Evolutionary conservation across 2,797 vertebrate genomes (phyloP).

Genomic region (Dromococcyx pavoninus): DNA sequence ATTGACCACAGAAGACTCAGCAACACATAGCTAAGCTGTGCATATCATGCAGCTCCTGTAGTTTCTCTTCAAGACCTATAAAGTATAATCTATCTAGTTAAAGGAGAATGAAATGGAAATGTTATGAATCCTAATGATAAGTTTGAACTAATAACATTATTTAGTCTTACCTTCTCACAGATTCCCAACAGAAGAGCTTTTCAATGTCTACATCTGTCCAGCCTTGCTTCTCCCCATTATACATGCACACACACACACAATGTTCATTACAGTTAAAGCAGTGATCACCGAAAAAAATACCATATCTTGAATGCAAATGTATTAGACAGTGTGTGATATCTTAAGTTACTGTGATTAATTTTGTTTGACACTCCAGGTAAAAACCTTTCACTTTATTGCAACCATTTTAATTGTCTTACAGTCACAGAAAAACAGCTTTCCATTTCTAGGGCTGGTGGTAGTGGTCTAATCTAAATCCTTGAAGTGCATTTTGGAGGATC

Average conservation of each 20-base stretch:
- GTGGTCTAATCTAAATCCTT: constrained; percentile 10
- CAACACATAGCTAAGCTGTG: neutral
- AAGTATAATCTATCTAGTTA: neutral
- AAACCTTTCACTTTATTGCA: neutral
- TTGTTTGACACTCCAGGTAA: neutral
- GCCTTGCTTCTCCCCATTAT: neutral
- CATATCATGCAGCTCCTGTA: neutral
- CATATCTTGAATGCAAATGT: neutral
- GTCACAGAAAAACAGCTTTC: neutral
- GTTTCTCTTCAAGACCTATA: neutral
- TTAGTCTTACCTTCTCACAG: neutral
- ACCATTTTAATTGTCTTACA: neutral
- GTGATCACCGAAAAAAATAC: neutral
- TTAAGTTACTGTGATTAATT: neutral
- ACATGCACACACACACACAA: accelerated
- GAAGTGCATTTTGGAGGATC: neutral
- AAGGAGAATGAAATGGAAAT: neutral
- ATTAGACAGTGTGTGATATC: neutral
- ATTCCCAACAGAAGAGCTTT: neutral
- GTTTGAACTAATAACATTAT: neutral
- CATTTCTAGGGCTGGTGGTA: neutral
- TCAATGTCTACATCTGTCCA: neutral
- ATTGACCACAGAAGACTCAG: neutral
- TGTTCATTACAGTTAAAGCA: neutral
- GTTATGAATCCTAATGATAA: neutral